These are phyloP conservation scores for Telmatherina bonti DNA, from an alignment of 2,797 vertebrate genomes.

Conservation along the genomic window DNA sequence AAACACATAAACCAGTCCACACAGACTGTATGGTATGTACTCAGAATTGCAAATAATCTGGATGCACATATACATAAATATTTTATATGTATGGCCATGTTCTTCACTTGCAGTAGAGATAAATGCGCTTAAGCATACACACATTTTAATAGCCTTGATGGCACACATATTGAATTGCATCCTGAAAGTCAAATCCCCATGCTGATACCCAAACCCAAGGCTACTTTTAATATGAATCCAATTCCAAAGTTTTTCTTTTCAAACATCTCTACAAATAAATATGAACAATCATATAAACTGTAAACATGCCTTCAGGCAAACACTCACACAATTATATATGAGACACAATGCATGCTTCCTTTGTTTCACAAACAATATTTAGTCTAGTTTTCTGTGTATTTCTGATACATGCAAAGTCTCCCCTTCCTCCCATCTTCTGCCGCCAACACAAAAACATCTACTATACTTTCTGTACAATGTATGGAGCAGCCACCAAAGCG, in stretches of 20 bases:
- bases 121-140: constrained; percentile 5
- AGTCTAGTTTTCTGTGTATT: constrained; percentile 29
- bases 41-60: constrained; percentile 48
- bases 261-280: not conserved
- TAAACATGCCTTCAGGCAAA: constrained; percentile 22
- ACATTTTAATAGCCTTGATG: not conserved
- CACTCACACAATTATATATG: constrained; percentile 13
- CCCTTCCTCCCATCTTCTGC: constrained; percentile 16
- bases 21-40: constrained; percentile 12
- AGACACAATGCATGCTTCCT: constrained; percentile 25
- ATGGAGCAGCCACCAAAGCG: constrained; percentile 65
- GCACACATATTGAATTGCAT: not conserved
- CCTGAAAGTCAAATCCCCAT: not conserved
- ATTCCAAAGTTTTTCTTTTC: not conserved
- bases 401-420: constrained; percentile 50
- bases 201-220: not conserved
- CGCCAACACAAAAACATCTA: constrained; percentile 24
- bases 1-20: constrained; percentile 9
- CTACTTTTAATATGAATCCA: not conserved
- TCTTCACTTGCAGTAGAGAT: constrained; percentile 9
- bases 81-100: constrained; percentile 53
- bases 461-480: constrained; percentile 65
- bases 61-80: constrained; percentile 46
- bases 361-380: constrained; percentile 44
- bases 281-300: not conserved